Evolutionary conservation across 1,140 invertebrate species (phyloP), one percentile per base, ranked within the genome.

Genomic region (Saccostrea echinata): DNA sequence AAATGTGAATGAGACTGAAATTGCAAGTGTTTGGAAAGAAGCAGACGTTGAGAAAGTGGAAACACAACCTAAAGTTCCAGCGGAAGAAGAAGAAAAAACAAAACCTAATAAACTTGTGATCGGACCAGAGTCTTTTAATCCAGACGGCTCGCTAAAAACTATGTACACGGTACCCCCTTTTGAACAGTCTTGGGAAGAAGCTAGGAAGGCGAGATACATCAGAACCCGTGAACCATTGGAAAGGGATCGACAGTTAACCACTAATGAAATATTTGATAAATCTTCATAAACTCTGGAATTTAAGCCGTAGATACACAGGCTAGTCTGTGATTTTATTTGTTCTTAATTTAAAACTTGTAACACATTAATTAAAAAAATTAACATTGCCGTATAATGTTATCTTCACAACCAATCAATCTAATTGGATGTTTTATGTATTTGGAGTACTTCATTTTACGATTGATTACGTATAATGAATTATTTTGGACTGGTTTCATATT

Each of bases 241-340:
- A 57, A 76, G 88, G 64, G 88, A 89, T 43, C 52, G 88, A 16
- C 85, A 89, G 71, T 71, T 89, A n/a, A 82, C 71, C 13, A 61
- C 86, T 27, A 87, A 89, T 43, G 88, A 89, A 86, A 89, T 89
- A 85, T 89, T 89, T 55, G 87, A 88, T 55, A 84, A 86, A 86
- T 68, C 84, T n/a, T 55, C 43, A 61, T 84, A 84, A 55, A 61
- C 68, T 76, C 16, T 76, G 68, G 68, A 76, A 68, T 76, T 76
- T 33, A 76, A 76, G 68, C 68, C 27, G 11, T 76, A 76, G 68
- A 76, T 76, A 33, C 33, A 4, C 68, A 76, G 68, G 12, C 68
- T 76, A 76, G 68, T 76, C 68, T 76, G 68, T 76, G 68, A 76
- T 76, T 76, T 76, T 76, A 30, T 76, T 76, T 30, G 24, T 76